These are phyloP conservation scores for Calephelis perditalis DNA, from an alignment of 2,888 invertebrate genomes.

Conservation along the genomic window DNA sequence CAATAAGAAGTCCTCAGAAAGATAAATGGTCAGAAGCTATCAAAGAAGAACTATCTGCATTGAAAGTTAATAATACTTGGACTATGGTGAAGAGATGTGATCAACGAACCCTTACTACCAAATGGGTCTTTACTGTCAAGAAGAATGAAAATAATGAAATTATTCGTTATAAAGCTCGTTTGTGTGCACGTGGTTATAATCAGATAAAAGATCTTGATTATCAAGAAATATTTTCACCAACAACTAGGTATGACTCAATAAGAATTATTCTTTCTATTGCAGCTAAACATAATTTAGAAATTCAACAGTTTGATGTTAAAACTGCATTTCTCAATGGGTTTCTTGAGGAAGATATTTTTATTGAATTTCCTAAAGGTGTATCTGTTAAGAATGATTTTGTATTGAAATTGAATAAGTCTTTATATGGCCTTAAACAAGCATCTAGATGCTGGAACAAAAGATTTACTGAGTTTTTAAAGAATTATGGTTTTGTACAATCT, in stretches of 20 bases:
- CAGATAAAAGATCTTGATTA: slow-evolving; percentile 29
- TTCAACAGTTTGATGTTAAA: slow-evolving; percentile 32
- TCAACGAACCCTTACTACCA: slow-evolving; percentile 29
- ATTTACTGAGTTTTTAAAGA: slow-evolving; percentile 28
- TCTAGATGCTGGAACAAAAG: slow-evolving; percentile 33
- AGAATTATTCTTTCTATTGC: slow-evolving; percentile 27
- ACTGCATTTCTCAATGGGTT: slow-evolving; percentile 33
- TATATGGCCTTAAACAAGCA: slow-evolving; percentile 35
- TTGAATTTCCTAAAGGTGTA: slow-evolving; percentile 30
- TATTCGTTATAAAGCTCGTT: slow-evolving; percentile 24
- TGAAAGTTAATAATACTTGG: slow-evolving; percentile 32
- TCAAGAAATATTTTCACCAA: slow-evolving; percentile 29
- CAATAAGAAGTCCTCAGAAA: slow-evolving; percentile 26
- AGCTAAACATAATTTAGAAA: slow-evolving; percentile 23
- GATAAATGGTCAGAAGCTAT: slow-evolving; percentile 29
- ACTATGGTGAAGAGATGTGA: slow-evolving; percentile 20
- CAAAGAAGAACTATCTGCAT: slow-evolving; percentile 29
- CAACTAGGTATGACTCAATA: slow-evolving; percentile 28
- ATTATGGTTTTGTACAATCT: slow-evolving; percentile 32
- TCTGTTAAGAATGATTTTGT: slow-evolving; percentile 10
- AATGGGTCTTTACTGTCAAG: slow-evolving; percentile 34
- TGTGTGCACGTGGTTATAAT: slow-evolving; percentile 30
- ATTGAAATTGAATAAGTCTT: slow-evolving; percentile 30
- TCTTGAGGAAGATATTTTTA: slow-evolving; percentile 30
- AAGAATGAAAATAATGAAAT: slow-evolving; percentile 23